Conservation (phyloP, 2,797 vertebrate genomes). For the Knipowitschia caucasica region DNA sequence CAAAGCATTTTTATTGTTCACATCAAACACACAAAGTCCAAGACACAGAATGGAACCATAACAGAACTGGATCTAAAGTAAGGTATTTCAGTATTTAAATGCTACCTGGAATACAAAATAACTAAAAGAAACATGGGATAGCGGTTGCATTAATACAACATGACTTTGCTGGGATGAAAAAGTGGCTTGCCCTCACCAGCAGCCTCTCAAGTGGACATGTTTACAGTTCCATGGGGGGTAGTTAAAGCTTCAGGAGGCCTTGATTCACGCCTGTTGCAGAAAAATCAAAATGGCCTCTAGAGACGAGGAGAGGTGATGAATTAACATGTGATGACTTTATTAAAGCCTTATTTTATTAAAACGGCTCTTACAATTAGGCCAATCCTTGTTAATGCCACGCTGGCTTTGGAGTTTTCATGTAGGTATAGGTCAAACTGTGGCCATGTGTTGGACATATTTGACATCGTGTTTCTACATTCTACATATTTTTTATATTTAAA, state of each 20-base stretch:
- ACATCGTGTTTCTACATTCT: not conserved
- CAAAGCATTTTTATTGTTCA: too few species aligned
- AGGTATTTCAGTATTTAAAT: constrained; percentile 22
- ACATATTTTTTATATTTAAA: too few species aligned
- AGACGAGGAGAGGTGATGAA: constrained; percentile 1
- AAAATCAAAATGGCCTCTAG: constrained; percentile 3
- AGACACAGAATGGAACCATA: too few species aligned
- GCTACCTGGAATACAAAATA: constrained; percentile 12
- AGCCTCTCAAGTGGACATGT: not conserved
- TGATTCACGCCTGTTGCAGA: constrained; percentile 1
- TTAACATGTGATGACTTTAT: constrained; percentile 11
- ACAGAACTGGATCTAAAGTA: constrained; percentile 21
- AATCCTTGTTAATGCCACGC: constrained; percentile 1
- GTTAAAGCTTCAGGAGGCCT: constrained; percentile 3
- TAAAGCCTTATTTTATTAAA: constrained; percentile 10
- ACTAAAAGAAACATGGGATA: not conserved
- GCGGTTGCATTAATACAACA: not conserved
- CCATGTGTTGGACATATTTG: constrained; percentile 9
- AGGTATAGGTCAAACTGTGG: not conserved
- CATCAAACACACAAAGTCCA: too few species aligned
- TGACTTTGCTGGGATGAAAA: not conserved
- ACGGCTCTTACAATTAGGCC: constrained; percentile 4
- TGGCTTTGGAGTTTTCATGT: not conserved
- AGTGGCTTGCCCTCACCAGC: constrained; percentile 3
- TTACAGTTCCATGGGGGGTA: constrained; percentile 1